Evolutionary conservation across 1,140 invertebrate genomes (phyloP).

Genomic region (Wasmannia auropunctata): DNA sequence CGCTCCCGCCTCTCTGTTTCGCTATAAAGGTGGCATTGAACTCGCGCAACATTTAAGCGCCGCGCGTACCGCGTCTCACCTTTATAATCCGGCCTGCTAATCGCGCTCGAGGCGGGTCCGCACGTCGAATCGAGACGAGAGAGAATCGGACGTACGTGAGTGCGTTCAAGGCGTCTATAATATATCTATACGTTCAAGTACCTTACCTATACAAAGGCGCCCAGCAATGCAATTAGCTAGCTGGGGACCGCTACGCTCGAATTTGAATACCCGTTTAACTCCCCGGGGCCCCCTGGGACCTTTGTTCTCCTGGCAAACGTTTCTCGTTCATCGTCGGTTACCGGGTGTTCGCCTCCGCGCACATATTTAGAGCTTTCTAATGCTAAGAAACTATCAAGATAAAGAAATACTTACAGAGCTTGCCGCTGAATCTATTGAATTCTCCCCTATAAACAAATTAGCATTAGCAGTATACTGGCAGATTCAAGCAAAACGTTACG

Average conservation of each 20-base stretch:
- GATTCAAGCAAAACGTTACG: not conserved
- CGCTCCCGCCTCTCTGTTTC: not conserved
- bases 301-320: constrained; percentile 22
- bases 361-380: not conserved
- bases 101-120: not conserved
- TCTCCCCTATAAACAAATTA: not conserved
- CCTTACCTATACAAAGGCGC: not conserved
- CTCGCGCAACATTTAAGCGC: constrained; percentile 11
- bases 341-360: not conserved
- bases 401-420: not conserved
- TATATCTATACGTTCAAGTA: not conserved
- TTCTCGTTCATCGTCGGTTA: not conserved
- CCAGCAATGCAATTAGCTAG: constrained; percentile 52
- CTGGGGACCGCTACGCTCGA: constrained; percentile 24
- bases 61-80: not conserved
- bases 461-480: too few species aligned
- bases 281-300: not conserved
- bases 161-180: too few species aligned
- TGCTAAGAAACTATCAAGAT: not conserved
- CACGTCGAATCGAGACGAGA: not conserved
- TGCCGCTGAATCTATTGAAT: not conserved
- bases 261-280: constrained; percentile 66
- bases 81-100: constrained; percentile 30
- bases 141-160: not conserved
- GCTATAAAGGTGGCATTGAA: constrained; percentile 40